These are phyloP conservation scores for Sturnira hondurensis DNA, from an alignment of 2,113 vertebrate genomes.

Conservation along the genomic window DNA sequence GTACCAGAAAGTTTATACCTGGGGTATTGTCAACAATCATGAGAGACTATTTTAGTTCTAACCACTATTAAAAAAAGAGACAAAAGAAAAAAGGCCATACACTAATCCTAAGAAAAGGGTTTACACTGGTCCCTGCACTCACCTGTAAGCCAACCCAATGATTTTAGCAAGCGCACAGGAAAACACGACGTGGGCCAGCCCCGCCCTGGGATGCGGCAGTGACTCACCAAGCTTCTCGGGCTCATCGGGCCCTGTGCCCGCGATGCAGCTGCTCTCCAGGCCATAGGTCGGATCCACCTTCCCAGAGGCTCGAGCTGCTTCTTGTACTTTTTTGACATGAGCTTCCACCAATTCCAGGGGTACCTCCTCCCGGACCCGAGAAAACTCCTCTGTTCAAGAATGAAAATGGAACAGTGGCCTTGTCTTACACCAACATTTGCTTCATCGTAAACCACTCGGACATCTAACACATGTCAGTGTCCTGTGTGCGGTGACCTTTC, in stretches of 20 bases:
- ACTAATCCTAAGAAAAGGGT: neutral
- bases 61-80: neutral
- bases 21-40: neutral
- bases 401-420: neutral
- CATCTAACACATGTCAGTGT: neutral
- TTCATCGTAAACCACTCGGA: neutral
- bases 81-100: neutral
- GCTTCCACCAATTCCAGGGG: constrained; percentile 95
- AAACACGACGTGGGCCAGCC: neutral
- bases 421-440: neutral
- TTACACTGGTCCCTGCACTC: neutral
- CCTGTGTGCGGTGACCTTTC: neutral
- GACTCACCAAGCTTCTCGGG: constrained; percentile 90
- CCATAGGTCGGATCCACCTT: constrained; percentile 93
- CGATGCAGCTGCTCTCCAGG: constrained; percentile 96
- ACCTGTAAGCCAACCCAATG: neutral
- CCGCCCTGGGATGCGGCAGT: neutral
- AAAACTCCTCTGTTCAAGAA: constrained; percentile 91
- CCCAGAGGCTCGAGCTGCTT: constrained; percentile 90
- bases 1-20: neutral
- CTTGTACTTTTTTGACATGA: constrained; percentile 97
- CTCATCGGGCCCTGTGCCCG: constrained; percentile 92
- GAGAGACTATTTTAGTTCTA: neutral
- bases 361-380: constrained; percentile 95
- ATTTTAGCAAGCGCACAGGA: neutral